Evolutionary conservation across 2,888 invertebrate genomes (phyloP).

Genomic region (Oithona nana): DNA sequence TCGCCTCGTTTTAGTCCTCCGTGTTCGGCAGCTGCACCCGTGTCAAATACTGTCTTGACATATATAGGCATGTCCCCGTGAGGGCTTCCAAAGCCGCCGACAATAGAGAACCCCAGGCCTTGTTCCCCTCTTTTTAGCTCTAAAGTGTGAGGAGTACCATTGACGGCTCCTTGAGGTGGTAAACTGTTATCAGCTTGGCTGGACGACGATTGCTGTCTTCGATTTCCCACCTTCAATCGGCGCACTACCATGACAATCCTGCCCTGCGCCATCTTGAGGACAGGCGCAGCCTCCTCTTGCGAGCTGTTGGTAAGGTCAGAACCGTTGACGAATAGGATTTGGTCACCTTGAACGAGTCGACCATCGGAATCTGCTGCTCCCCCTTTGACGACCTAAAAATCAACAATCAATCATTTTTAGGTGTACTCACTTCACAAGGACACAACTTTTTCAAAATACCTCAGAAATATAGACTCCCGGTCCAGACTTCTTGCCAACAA

Average conservation of each 20-base stretch:
- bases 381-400: slow-evolving; percentile 79
- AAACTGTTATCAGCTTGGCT: not conserved
- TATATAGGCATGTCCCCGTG: slow-evolving; percentile 38
- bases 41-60: slow-evolving; percentile 31
- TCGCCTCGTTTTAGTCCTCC: slow-evolving; percentile 30
- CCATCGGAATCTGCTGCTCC: slow-evolving; percentile 71
- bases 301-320: slow-evolving; percentile 49
- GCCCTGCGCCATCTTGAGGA: slow-evolving; percentile 68
- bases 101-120: slow-evolving; percentile 38
- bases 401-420: too few species aligned
- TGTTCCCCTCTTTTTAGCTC: slow-evolving; percentile 28
- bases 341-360: slow-evolving; percentile 74
- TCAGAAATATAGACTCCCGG: slow-evolving; percentile 79
- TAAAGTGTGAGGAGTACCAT: slow-evolving; percentile 2
- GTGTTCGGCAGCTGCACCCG: slow-evolving; percentile 27
- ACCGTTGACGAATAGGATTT: slow-evolving; percentile 69
- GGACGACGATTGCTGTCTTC: not conserved
- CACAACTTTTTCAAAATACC: too few species aligned
- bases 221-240: slow-evolving; percentile 48
- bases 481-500: slow-evolving; percentile 53
- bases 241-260: slow-evolving; percentile 64
- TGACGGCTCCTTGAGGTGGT: not conserved
- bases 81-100: slow-evolving; percentile 34
- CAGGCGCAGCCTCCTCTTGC: slow-evolving; percentile 63
- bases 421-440: too few species aligned